Conservation (phyloP, 1,140 invertebrate species). For the Forficula auricularia region DNA sequence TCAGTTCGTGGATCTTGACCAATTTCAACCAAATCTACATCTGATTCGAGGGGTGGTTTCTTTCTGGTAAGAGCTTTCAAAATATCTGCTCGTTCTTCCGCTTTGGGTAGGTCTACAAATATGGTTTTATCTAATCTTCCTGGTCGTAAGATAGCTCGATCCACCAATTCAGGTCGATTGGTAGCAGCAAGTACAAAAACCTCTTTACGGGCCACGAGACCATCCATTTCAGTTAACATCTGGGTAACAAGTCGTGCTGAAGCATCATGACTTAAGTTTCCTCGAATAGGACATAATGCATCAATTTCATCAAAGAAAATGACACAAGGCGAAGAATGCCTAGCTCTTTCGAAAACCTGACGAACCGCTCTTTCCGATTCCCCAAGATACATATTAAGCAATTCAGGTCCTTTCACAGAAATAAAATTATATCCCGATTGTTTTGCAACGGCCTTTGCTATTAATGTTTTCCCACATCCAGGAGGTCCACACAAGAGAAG, state of each 20-base stretch:
- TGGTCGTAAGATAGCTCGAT: conserved; percentile 85
- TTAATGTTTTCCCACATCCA: conserved; percentile 80
- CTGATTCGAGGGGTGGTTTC: conserved; percentile 45
- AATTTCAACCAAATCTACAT: conserved; percentile 59
- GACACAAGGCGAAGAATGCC: conserved; percentile 90
- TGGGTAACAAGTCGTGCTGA: conserved; percentile 92
- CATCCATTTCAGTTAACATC: conserved; percentile 97
- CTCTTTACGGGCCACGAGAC: conserved; percentile 68
- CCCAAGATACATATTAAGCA: conserved; percentile 97
- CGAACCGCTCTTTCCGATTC: conserved; percentile 95
- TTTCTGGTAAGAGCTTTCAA: conserved; percentile 76
- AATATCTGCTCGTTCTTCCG: conserved; percentile 70
- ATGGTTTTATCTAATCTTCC: conserved; percentile 86
- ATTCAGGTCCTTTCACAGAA: conserved; percentile 89
- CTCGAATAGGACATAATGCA: conserved; percentile 82
- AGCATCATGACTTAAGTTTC: too few relatives aligned
- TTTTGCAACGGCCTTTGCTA: conserved; percentile 89
- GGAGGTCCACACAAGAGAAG: conserved; percentile 86
- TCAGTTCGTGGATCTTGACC: too few relatives aligned
- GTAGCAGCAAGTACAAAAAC: conserved; percentile 93
- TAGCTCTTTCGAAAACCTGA: conserved; percentile 81
- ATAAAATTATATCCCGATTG: conserved; percentile 94
- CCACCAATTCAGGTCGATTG: conserved; percentile 92
- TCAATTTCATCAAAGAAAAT: conserved; percentile 99
- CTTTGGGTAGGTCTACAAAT: conserved; percentile 78